A percentile compares a stretch with the other conserved stretches of the same genome.
Conservation (phyloP, 2,113 vertebrate species). For the Vombatus ursinus region DNA sequence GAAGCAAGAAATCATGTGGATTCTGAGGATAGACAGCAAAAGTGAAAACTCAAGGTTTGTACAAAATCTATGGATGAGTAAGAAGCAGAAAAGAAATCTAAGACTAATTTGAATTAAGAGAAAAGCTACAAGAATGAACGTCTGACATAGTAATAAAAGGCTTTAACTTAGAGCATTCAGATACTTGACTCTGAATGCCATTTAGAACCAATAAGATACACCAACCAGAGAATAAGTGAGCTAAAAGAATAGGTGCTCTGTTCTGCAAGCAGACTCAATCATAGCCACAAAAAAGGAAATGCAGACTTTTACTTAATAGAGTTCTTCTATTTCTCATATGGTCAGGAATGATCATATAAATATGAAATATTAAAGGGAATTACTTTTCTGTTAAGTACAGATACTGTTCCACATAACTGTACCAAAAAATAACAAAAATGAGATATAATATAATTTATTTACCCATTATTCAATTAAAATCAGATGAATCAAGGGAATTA, state of each 20-base stretch:
- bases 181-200: constrained; percentile 52
- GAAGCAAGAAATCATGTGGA: constrained; percentile 1
- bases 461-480: not conserved
- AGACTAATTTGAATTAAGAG: constrained; percentile 48
- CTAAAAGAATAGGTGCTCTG: not conserved
- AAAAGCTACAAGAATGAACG: constrained; percentile 50
- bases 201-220: constrained; percentile 60
- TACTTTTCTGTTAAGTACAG: not conserved
- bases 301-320: not conserved
- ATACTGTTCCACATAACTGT: not conserved
- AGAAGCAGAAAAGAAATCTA: constrained; percentile 26
- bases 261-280: constrained; percentile 28
- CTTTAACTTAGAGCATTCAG: constrained; percentile 51
- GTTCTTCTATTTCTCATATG: not conserved
- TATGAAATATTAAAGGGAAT: not conserved
- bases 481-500: not conserved
- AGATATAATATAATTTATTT: not conserved
- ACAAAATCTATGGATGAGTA: not conserved
- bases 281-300: not conserved
- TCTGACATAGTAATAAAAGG: constrained; percentile 21
- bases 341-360: not conserved
- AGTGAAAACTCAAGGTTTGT: constrained; percentile 35
- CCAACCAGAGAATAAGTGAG: constrained; percentile 35
- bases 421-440: not conserved
- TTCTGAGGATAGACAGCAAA: constrained; percentile 68